Conservation (phyloP, 2,113 vertebrate genomes). For the Tragelaphus strepsiceros region DNA sequence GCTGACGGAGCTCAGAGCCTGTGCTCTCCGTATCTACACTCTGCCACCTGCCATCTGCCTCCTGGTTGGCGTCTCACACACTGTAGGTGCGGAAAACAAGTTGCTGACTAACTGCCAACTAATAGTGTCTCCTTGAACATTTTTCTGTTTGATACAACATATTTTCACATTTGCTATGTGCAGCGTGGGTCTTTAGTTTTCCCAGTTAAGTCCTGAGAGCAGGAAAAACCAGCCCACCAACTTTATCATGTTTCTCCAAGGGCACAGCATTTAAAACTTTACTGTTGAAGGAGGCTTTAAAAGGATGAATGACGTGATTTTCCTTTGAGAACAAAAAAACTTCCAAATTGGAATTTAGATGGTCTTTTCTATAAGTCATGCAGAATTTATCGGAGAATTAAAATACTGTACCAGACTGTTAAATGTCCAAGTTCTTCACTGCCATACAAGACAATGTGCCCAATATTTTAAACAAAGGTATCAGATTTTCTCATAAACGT, state of each 20-base stretch:
- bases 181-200: background rate
- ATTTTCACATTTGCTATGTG: background rate
- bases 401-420: background rate
- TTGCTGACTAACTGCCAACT: background rate
- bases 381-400: background rate
- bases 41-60: background rate
- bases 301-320: background rate
- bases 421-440: background rate
- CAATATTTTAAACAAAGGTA: constrained; percentile 3
- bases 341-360: constrained; percentile 1
- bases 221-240: background rate
- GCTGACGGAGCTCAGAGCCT: background rate
- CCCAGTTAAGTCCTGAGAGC: background rate
- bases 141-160: background rate
- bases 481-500: background rate
- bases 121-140: background rate
- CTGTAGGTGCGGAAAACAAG: constrained; percentile 5
- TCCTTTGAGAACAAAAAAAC: constrained; percentile 45
- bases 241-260: background rate
- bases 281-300: background rate
- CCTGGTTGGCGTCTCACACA: background rate
- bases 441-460: background rate
- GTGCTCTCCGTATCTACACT: background rate
- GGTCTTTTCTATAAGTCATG: background rate
- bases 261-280: background rate